Evolutionary conservation across 2,888 invertebrate species (phyloP), one percentile per base, ranked within the genome.

Genomic region (Xylophagus ater): DNA sequence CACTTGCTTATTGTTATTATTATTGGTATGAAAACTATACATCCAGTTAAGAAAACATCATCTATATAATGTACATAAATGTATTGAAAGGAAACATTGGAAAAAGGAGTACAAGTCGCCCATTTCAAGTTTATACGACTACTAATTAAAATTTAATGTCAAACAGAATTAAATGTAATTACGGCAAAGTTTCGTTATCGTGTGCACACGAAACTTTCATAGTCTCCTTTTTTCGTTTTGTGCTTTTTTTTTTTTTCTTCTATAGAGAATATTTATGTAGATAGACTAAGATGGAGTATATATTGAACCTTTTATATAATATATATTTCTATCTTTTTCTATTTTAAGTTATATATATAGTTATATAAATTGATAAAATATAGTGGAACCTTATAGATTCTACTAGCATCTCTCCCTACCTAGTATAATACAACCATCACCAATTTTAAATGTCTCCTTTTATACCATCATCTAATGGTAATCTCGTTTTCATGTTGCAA

Each of bases 401-500:
- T 23, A 37, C 24, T 29, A 17, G 24, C 28, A 21, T 28, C 24
- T 30, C 18, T 4, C 20, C 18, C 15, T 18, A 17, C 20, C 20
- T 14, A 5, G 12, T 9, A 23, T 12, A 12, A 9, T 14, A 29
- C 18, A n/a, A n/a, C n/a, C n/a, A n/a, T n/a, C n/a, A n/a, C n/a
- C n/a, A n/a, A n/a, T n/a, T n/a, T 10, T 15, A 17, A 10, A 31
- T 26, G 33, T 31, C 33, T 40, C 34, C n/a, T 33, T 39, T 28
- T 19, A 41, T 36, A 18, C 32, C 41, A 34, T 41, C 44, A 20
- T 41, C 43, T 43, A 42, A 45, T 45, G 39, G 39, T 46, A 46
- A 43, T 46, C 43, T 41, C 40, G 43, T 46, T 43, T 43, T 41
- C 46, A 40, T 46, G 43, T 43, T 46, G 37, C 41, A 44, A 43